Base-by-base conservation (phyloP, 2,797 vertebrate species). In the Siniperca undulata region DNA sequence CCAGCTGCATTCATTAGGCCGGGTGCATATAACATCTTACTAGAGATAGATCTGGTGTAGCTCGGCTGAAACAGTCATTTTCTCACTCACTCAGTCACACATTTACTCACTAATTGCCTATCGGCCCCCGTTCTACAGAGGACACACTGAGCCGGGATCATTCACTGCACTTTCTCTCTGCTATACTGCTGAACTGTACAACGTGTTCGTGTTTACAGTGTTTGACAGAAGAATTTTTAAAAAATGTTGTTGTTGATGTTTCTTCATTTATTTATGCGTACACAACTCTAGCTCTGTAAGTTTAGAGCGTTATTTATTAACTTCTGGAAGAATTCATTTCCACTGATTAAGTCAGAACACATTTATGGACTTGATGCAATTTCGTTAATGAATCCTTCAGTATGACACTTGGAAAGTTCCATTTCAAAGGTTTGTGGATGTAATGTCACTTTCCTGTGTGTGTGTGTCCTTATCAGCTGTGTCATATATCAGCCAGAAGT, bases 401-500 rank as follows among this genome's bases (percentile, higher is more conserved):
- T 67, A 7, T 61, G 50, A 70, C 58, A 69, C n/a, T 66, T 46
- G 20, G 66, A 73, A 82, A 55, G 58, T 78, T 80, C 7, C 3
- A 5, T 70, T 76, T 68, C 1, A 55, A 59, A 70, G 69, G 8
- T 34, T 68, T 38, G 50, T 50, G 30, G 13, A 83, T 70, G 44
- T 3, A 16, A 66, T 77, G 24, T 30, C 55, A 83, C 58, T 77
- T 78, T 64, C 10, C 20, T 61, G 53, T 48, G 70, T 58, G 58
- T 78, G n/a, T 72, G 70, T 70, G 80, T 74, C 48, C 64, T 82
- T 17, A 69, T 82, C 83, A 73, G 59, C 53, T 65, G 70, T 74
- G 84, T 86, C 66, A 70, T 44, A 61, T 80, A 84, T 81, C 81
- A 77, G 66, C 65, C 70, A 64, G 48, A 59, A 82, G 87, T 83